Conservation (phyloP, 2,888 invertebrate species). For the Lobophora halterata region DNA sequence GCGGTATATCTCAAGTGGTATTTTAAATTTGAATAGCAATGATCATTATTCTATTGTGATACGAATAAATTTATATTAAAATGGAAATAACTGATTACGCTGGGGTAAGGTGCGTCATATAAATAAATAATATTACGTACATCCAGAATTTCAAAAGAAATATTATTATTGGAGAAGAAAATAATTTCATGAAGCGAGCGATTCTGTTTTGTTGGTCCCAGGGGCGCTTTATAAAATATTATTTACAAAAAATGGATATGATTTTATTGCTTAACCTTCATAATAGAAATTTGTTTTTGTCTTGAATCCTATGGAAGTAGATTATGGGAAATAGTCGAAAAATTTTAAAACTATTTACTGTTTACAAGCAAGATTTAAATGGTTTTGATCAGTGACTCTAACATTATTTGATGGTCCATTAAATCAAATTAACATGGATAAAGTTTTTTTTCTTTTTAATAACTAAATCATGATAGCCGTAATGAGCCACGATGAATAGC, state of each 20-base stretch:
- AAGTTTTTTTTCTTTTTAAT: no score
- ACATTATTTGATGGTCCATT: no score
- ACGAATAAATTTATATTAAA: no score
- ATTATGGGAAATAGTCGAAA: background rate
- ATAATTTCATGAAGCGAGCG: constrained; percentile 14
- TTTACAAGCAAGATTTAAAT: no score
- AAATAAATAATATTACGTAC: no score
- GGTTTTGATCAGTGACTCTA: no score
- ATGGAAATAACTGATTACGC: no score
- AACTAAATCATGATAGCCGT: constrained; percentile 4
- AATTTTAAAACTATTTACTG: no score
- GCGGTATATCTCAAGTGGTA: no score
- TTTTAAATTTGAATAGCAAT: no score
- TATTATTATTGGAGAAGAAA: constrained; percentile 12
- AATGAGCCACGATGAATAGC: background rate
- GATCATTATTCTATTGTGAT: constrained; percentile 2
- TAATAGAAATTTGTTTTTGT: constrained; percentile 7
- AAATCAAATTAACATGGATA: no score
- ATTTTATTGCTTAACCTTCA: constrained; percentile 11
- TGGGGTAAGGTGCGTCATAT: no score
- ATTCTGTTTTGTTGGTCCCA: constrained; percentile 16
- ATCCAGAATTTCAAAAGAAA: constrained; percentile 3
- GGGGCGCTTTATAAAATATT: constrained; percentile 18
- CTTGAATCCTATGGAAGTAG: background rate
- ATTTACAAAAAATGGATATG: constrained; percentile 14